Conservation (phyloP, 2,113 vertebrate genomes). For the Chloebia gouldiae region DNA sequence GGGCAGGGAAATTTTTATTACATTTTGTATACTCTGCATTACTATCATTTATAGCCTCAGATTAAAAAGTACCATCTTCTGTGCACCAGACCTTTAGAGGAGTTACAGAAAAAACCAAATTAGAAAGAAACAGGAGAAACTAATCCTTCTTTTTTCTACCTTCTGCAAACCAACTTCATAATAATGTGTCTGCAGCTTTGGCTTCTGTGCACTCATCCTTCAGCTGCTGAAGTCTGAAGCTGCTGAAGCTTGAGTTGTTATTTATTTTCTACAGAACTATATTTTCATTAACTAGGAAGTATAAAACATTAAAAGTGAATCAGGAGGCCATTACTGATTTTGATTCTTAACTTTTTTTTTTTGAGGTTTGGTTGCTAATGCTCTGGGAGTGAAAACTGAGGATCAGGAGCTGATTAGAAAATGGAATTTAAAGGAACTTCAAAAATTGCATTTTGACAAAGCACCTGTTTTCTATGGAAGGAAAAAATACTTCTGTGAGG, state of each 20-base stretch:
- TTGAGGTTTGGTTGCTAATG: neutral
- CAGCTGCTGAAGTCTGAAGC: neutral
- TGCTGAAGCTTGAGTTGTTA: neutral
- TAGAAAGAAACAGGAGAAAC: neutral
- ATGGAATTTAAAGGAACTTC: neutral
- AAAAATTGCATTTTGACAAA: neutral
- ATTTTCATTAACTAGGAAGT: neutral
- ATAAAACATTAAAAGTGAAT: neutral
- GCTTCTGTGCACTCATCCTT: neutral
- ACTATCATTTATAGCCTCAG: neutral
- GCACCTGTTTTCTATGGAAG: neutral
- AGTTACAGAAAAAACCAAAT: neutral
- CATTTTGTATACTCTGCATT: neutral
- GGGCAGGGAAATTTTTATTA: neutral
- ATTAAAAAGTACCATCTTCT: neutral
- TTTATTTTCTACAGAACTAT: neutral
- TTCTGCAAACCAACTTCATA: neutral
- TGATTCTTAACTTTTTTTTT: neutral
- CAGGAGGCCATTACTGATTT: neutral
- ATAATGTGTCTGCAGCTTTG: neutral
- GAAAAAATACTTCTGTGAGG: neutral
- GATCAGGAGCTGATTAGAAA: neutral
- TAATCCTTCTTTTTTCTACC: neutral
- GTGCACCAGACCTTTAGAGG: neutral
- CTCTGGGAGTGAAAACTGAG: neutral